Base-by-base conservation (phyloP, 2,888 invertebrate species). In the Lepidocyrtoides sp. region DNA sequence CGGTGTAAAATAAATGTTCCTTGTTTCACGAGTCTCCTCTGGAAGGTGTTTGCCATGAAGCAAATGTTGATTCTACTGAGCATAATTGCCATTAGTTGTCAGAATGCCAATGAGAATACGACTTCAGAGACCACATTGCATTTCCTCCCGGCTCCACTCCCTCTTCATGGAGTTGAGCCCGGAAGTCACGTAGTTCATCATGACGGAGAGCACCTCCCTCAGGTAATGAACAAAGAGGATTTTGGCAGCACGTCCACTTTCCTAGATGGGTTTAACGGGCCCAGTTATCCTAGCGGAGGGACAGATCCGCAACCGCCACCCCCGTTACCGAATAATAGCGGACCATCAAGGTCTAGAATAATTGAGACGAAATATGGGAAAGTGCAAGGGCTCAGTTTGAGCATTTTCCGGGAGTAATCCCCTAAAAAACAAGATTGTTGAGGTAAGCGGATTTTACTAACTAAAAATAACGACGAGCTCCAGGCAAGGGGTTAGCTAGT, bases 301-400 rank as follows among this genome's bases (percentile, higher is more conserved):
- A 90, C 90, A 57, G 85, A 90, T 79, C 79, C 90, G 12, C 84
- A 79, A 44, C 82, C 75, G n/a, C 82, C 89, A 48, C 82, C 89
- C 29, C 66, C 66, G 17, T 72, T 72, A 75, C 72, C 69, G 20
- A 69, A 86, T 77, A 54, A 69, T 60, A 88, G 87, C 29, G 91
- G 63, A 44, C 87, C 97, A 88, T 97, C 97, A 96, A 97, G 97
- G 95, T 97, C 97, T 94, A 96, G 97, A 95, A 97, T 98, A 94
- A 97, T 98, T 94, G 97, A 97, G 95, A 98, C 98, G 57, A 97
- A 97, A 95, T 96, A 96, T 95, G 97, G 97, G 20, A 89, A 91
- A 83, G 92, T 94, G 60, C 94, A 94, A 84, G 94, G 94, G 20
- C 91, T 94, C 57, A 91, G 92, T 60, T 77, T 94, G 69, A 91